A percentile compares a stretch with the other conserved stretches of the same genome.
Evolutionary conservation across 2,888 invertebrate genomes (phyloP).

Genomic region (Ennomos erosarius): DNA sequence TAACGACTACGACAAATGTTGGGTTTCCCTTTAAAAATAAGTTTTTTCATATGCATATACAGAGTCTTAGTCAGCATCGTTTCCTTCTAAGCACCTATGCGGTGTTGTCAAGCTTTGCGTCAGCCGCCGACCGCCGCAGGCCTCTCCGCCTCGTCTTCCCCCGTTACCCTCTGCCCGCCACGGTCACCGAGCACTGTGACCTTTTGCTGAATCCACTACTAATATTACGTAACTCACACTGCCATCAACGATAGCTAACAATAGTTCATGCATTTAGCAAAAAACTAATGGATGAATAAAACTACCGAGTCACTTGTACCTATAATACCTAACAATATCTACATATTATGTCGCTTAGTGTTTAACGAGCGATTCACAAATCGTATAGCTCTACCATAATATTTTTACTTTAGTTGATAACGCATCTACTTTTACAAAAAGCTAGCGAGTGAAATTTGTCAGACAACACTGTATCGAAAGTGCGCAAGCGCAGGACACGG

Average conservation of each 20-base stretch:
- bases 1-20: constrained; percentile 17
- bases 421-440: no score
- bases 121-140: constrained; percentile 27
- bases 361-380: constrained; percentile 6
- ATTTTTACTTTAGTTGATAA: no score
- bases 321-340: constrained; percentile 3
- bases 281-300: constrained; percentile 35
- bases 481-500: no score
- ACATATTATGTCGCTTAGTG: constrained; percentile 7
- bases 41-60: constrained; percentile 12
- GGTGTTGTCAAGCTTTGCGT: constrained; percentile 44
- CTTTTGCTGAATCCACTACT: constrained; percentile 68
- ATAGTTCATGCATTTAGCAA: constrained; percentile 36
- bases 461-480: no score
- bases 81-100: constrained; percentile 25
- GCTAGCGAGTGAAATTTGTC: no score
- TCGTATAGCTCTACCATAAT: not conserved
- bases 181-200: constrained; percentile 80
- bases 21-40: constrained; percentile 18
- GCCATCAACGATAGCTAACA: constrained; percentile 38
- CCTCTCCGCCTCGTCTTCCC: constrained; percentile 29
- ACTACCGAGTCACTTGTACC: constrained; percentile 28
- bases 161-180: constrained; percentile 63
- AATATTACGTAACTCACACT: constrained; percentile 68
- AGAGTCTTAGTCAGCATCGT: constrained; percentile 20